Percentiles rank a stretch among this genome's conserved stretches.
phyloP scores from a whole-genome alignment of 2,113 vertebrate species.

The Engraulis encrasicolus region DNA sequence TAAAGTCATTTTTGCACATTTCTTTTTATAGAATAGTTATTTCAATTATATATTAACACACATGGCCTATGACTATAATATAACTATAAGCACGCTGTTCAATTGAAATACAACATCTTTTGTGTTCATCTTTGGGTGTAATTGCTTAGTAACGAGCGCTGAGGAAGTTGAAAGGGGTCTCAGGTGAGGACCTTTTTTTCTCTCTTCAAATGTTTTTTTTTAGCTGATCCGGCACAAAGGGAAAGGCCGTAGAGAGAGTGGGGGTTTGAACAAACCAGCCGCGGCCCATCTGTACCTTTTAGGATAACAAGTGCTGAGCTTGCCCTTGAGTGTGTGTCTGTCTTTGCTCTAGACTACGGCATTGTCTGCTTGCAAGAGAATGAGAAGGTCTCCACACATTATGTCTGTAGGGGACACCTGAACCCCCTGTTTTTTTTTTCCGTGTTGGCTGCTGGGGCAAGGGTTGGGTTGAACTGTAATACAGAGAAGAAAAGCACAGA shows the following conservation, averaged over 20 bases:
- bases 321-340: background rate
- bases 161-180: background rate
- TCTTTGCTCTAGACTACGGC: background rate
- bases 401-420: conserved; percentile 44
- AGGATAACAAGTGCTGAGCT: background rate
- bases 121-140: background rate
- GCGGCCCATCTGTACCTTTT: background rate
- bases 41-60: no score
- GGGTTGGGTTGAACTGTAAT: background rate
- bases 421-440: conserved; percentile 38
- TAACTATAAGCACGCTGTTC: background rate
- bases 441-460: background rate
- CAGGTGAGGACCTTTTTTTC: background rate
- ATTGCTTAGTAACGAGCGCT: background rate
- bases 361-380: background rate
- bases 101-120: background rate
- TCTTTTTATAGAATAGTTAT: no score
- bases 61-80: no score
- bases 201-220: background rate
- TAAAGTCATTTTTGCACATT: no score
- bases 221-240: background rate
- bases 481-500: background rate
- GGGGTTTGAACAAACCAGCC: background rate
- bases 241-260: background rate
- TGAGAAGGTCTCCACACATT: conserved; percentile 37